Evolutionary conservation across 2,113 vertebrate species (phyloP).

Genomic region (Alaudala cheleensis): DNA sequence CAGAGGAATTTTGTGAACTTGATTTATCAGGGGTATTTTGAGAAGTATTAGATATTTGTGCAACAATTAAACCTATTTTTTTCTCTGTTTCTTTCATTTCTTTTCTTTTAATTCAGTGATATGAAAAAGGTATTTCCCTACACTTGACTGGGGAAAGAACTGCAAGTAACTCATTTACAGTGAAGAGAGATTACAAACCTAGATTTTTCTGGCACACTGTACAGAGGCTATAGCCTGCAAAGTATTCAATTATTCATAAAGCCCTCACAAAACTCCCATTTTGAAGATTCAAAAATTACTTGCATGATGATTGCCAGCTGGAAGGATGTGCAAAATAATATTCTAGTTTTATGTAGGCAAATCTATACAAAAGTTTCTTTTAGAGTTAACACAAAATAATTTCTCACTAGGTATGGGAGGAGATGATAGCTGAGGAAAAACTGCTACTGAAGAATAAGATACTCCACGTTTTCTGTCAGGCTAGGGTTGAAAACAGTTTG

Average conservation of each 20-base stretch:
- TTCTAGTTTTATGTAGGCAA: not conserved
- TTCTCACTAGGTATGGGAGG: not conserved
- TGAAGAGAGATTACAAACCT: not conserved
- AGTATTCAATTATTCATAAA: not conserved
- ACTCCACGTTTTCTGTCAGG: not conserved
- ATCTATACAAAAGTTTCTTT: not conserved
- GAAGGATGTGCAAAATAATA: not conserved
- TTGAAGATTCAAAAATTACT: not conserved
- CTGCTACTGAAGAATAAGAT: not conserved
- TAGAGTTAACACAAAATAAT: not conserved
- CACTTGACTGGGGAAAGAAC: not conserved
- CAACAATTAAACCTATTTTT: not conserved
- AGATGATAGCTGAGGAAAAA: not conserved
- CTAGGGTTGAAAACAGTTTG: not conserved
- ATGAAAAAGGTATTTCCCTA: not conserved
- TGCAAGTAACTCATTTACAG: not conserved
- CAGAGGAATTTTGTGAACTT: not conserved
- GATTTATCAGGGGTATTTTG: not conserved
- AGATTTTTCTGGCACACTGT: not conserved
- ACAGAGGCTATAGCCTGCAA: not conserved
- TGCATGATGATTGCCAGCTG: not conserved
- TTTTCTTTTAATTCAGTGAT: not conserved
- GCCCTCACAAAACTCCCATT: not conserved
- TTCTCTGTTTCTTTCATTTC: not conserved
- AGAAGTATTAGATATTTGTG: not conserved